A percentile compares a stretch with the other conserved stretches of the same genome.
These are phyloP conservation scores for Mesorhabditis spiculigera DNA, from an alignment of 2,888 invertebrate genomes.

Conservation along the genomic window DNA sequence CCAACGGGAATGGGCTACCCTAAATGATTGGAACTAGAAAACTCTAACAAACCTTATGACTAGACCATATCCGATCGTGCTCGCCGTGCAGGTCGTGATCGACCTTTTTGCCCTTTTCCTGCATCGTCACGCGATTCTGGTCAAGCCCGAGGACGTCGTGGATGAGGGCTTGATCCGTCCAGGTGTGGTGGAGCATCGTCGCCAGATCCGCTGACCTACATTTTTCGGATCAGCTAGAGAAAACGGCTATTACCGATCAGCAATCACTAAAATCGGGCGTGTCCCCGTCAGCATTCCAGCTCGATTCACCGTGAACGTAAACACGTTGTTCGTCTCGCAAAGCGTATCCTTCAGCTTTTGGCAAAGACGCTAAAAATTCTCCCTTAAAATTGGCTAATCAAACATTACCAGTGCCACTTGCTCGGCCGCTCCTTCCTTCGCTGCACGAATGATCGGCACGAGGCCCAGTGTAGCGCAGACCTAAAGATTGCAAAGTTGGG, in stretches of 20 bases:
- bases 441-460: conserved; percentile 85
- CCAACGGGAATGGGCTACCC: conserved; percentile 67
- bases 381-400: not conserved
- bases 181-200: conserved; percentile 95
- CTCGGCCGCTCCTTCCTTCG: conserved; percentile 93
- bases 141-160: conserved; percentile 89
- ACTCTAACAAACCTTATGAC: conserved; percentile 76
- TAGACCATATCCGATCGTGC: conserved; percentile 82
- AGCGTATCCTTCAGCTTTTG: conserved; percentile 94
- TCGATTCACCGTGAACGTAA: conserved; percentile 68
- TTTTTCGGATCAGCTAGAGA: not conserved
- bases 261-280: conserved; percentile 37
- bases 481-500: not conserved
- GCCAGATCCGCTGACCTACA: conserved; percentile 67
- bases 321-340: conserved; percentile 92
- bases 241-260: conserved; percentile 19
- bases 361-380: conserved; percentile 72
- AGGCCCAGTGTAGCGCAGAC: conserved; percentile 92
- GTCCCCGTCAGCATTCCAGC: conserved; percentile 63
- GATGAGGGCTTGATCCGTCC: conserved; percentile 97
- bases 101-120: conserved; percentile 73
- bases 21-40: conserved; percentile 7
- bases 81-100: conserved; percentile 76
- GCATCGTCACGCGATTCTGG: conserved; percentile 77
- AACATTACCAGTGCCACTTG: conserved; percentile 74